Evolutionary conservation across 2,113 vertebrate genomes (phyloP).

Genomic region (Perca fluviatilis): DNA sequence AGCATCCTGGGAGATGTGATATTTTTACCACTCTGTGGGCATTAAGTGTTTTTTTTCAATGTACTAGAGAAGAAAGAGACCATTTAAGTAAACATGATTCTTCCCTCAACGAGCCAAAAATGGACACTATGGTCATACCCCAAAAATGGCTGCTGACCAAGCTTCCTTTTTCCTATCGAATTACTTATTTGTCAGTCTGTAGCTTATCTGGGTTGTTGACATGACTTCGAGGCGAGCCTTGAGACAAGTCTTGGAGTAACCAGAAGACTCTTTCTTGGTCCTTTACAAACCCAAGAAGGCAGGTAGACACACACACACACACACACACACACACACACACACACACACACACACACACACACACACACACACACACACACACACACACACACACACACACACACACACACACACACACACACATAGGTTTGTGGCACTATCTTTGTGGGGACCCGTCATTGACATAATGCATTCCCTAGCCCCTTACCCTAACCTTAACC

Average conservation of each 20-base stretch:
- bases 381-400: conserved; percentile 6
- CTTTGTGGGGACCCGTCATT: too few relatives aligned
- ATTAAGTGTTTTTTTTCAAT: conserved; percentile 65
- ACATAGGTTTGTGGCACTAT: too few relatives aligned
- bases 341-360: background rate
- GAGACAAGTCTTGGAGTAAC: conserved; percentile 35
- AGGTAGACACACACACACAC: conserved; percentile 7
- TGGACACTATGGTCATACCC: conserved; percentile 32
- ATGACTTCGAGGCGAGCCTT: conserved; percentile 42
- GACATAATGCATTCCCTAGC: too few relatives aligned
- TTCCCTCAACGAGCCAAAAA: conserved; percentile 53
- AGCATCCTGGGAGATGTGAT: conserved; percentile 55
- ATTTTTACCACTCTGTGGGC: conserved; percentile 73
- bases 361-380: background rate
- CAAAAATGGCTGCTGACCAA: conserved; percentile 57
- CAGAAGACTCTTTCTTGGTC: conserved; percentile 36
- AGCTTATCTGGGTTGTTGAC: conserved; percentile 54
- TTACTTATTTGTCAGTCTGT: conserved; percentile 48
- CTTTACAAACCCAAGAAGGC: conserved; percentile 12
- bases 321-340: conserved; percentile 1
- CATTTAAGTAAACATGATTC: conserved; percentile 46
- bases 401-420: background rate
- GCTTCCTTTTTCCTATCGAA: conserved; percentile 40
- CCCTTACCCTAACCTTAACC: too few relatives aligned
- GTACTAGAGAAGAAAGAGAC: conserved; percentile 50